These are phyloP conservation scores for Helarctos malayanus DNA, from an alignment of 2,797 vertebrate species.

Conservation along the genomic window DNA sequence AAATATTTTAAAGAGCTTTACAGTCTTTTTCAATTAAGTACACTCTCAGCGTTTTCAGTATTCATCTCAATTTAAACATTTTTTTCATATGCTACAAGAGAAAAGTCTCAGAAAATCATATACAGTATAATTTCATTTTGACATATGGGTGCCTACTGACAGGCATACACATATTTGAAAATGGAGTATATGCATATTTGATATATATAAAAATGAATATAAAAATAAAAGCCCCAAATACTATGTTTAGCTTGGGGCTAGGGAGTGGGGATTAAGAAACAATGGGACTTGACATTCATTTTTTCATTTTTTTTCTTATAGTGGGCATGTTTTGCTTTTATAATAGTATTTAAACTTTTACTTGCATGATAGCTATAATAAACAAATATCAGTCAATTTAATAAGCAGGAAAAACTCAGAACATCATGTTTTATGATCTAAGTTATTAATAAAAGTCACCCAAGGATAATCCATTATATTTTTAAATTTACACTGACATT, in stretches of 20 bases:
- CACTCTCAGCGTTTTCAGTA: neutral
- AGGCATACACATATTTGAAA: neutral
- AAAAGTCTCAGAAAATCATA: constrained; percentile 16
- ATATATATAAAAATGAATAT: neutral
- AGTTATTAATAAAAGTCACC: constrained; percentile 10
- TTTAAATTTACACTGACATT: constrained; percentile 65
- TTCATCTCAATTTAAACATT: neutral
- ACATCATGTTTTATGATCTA: constrained; percentile 31
- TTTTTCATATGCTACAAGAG: neutral
- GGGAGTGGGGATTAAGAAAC: neutral
- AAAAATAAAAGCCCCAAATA: neutral
- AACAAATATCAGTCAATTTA: constrained; percentile 17
- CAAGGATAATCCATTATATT: constrained; percentile 18
- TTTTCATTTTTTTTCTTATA: neutral
- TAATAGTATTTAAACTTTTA: constrained; percentile 50
- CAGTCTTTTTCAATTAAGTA: neutral
- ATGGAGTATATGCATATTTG: neutral
- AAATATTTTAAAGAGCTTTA: neutral
- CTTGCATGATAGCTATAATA: constrained; percentile 40
- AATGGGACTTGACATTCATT: neutral
- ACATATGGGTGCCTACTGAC: neutral
- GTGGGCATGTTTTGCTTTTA: neutral
- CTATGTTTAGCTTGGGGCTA: neutral
- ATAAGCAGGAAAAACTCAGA: constrained; percentile 31
- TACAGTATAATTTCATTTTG: neutral